Base-by-base conservation (phyloP, 2,888 invertebrate genomes). In the Hydrotaea diabolus region DNA sequence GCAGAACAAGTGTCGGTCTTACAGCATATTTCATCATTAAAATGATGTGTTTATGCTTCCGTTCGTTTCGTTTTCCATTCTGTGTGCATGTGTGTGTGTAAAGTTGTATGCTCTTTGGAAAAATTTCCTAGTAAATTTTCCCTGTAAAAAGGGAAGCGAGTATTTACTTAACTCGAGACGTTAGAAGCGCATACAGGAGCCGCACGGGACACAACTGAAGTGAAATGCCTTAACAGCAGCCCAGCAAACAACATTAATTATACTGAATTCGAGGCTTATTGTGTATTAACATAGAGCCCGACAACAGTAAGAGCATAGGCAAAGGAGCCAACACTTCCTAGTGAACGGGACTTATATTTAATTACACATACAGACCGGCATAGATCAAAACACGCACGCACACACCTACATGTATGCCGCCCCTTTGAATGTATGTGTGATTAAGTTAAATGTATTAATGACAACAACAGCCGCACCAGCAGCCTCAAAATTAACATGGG, bases 211-310 rank as follows among this genome's bases (percentile, higher is more conserved):
- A 17, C n/a, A 31, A 17, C 19, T 7, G n/a, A n/a, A 26, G 64
- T 69, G 43, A 46, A 69, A 39, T 31, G 66, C 66, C 39, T 66
- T 9, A 19, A 39, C 17, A 17, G 39, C 17, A 13, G 17, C 43
- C 53, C 17, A 17, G 39, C 39, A 19, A 36, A 66, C 53, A 71
- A 72, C 76, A 76, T 80, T 80, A 80, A 76, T 80, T 80, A 80
- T 71, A 39, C 49, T 57, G n/a, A 57, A 46, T 62, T 4, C 23
- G n/a, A n/a, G 72, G 21, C 55, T 57, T 31, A 73, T 46, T 43
- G 46, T n/a, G 39, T 43, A 74, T 2, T 15, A 15, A 66, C 26
- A 73, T 19, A 49, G 62, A 5, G 15, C 9, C 69, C n/a, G 75
- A 31, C 31, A 31, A 31, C 31, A 31, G 7, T 7, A 31, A 31